Evolutionary conservation across 2,113 vertebrate species (phyloP), one percentile per base, ranked within the genome.

Genomic region (Mesoclemmys tuberculata): DNA sequence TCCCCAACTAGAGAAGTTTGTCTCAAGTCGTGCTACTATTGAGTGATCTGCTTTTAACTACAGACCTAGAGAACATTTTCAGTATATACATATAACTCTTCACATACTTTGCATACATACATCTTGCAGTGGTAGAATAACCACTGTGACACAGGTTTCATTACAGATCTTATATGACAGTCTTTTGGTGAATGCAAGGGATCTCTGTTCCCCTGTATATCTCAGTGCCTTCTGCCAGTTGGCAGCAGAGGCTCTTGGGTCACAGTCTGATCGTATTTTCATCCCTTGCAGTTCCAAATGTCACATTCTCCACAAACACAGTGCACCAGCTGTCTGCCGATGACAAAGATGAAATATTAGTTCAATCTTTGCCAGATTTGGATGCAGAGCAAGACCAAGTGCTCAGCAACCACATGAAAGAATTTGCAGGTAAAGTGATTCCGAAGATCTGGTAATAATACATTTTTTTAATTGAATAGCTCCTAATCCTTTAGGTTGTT

Each of bases 361-460:
- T 27, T 80, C 19, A 1, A 0, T 27, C 84, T 8, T 44, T 38
- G 13, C 1, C 54, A 1, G 48, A 0, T 2, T 4, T 8, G 35
- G 87, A 87, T 80, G 56, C 9, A 80, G 88, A 80, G 51, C 38
- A 88, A 86, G 82, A 80, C 48, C 4, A 78, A 29, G 29, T 16
- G 51, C 80, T 58, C 11, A 44, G 58, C 5, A 5, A 1, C 46
- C 51, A 44, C 61, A 18, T 68, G 85, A 85, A 64, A 8, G 86
- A 92, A 74, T 0, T 46, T 27, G 38, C 26, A 94, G 96, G 95
- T 97, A 91, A 83, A 89, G 78, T 77, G n/a, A 5, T 41, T 46
- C 14, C 46, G 41, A 88, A 81, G 56, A 48, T 35, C 16, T n/a
- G 82, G 44, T 74, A 6, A 10, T 82, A 13, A 82, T 88, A 10